Percentiles rank a stretch among this genome's conserved stretches.
Evolutionary conservation across 2,113 vertebrate genomes (phyloP).

Genomic region (Suricata suricatta): DNA sequence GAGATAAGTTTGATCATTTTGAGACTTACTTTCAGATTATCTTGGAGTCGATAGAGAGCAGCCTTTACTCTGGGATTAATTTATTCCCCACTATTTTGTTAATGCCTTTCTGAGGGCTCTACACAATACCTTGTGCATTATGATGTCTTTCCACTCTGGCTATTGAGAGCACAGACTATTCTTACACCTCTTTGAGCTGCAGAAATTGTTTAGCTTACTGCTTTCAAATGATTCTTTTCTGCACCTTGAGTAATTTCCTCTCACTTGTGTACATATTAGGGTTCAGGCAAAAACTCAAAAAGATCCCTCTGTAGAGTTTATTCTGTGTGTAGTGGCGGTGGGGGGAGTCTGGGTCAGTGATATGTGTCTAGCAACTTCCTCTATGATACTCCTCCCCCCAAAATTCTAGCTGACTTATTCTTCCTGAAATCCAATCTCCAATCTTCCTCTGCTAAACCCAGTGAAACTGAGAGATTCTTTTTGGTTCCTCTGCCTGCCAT

Average conservation of each 20-base stretch:
- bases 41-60: background rate
- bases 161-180: background rate
- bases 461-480: background rate
- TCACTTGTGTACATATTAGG: background rate
- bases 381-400: background rate
- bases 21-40: background rate
- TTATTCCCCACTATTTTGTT: background rate
- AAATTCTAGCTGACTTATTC: background rate
- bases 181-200: background rate
- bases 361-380: background rate
- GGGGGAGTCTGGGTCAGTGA: background rate
- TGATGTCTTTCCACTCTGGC: background rate
- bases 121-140: background rate
- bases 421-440: background rate
- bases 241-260: background rate
- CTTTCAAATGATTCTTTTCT: background rate
- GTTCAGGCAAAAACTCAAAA: background rate
- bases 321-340: background rate
- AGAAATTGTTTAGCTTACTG: background rate
- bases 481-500: background rate
- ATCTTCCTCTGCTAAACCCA: background rate
- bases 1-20: background rate
- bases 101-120: background rate
- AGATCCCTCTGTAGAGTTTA: background rate
- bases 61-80: background rate